Percentiles rank a stretch among this genome's conserved stretches.
Conservation (phyloP, 2,888 invertebrate genomes). For the Tetragnatha montana region DNA sequence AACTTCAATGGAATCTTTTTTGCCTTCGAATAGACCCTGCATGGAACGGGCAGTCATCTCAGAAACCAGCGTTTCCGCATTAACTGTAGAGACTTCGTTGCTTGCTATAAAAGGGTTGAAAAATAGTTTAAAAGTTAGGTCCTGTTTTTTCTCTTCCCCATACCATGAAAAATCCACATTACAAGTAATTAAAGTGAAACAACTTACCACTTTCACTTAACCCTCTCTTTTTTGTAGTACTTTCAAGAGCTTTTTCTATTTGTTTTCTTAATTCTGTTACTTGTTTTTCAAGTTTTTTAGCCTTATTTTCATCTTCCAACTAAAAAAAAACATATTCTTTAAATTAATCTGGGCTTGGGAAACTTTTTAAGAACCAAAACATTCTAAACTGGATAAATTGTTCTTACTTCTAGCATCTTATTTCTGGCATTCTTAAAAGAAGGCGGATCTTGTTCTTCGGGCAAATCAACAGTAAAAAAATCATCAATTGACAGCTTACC, state of each 20-base stretch:
- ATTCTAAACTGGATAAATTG: background rate
- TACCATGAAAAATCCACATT: no score
- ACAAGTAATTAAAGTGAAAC: no score
- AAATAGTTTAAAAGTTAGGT: no score
- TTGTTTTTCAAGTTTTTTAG: slow-evolving; percentile 77
- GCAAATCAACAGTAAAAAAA: slow-evolving; percentile 96
- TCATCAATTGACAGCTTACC: slow-evolving; percentile 95
- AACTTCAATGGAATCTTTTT: slow-evolving; percentile 9
- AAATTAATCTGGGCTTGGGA: background rate
- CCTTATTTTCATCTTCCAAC: slow-evolving; percentile 74
- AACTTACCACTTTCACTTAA: slow-evolving; percentile 65
- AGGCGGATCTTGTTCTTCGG: slow-evolving; percentile 97
- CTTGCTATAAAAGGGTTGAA: background rate
- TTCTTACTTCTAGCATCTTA: slow-evolving; percentile 56
- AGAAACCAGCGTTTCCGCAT: slow-evolving; percentile 44
- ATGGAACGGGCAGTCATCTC: slow-evolving; percentile 78
- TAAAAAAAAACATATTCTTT: slow-evolving; percentile 46
- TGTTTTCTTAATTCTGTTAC: slow-evolving; percentile 88
- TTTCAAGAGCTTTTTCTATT: slow-evolving; percentile 88
- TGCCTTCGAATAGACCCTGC: slow-evolving; percentile 75
- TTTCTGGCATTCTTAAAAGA: slow-evolving; percentile 85
- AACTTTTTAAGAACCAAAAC: background rate
- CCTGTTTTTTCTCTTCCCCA: no score
- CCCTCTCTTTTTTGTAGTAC: slow-evolving; percentile 75
- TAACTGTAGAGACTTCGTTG: background rate